A percentile compares a stretch with the other conserved stretches of the same genome.
Conservation (phyloP, 2,888 invertebrate genomes). For the Melinaea marsaeus region DNA sequence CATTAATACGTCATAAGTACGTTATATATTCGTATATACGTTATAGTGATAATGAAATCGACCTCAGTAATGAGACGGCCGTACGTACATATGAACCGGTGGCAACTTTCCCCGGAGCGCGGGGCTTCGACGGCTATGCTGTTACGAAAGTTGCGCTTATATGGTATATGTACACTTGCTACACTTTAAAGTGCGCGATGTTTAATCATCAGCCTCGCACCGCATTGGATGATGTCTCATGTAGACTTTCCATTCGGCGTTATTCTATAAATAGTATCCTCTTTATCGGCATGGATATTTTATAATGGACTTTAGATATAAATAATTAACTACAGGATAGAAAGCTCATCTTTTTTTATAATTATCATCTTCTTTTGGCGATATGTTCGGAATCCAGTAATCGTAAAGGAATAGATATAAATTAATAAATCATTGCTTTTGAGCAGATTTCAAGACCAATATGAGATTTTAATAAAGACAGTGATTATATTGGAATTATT, state of each 20-base stretch:
- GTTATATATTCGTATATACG: not conserved
- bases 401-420: conserved; percentile 11
- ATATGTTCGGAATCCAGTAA: not conserved
- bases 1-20: not conserved
- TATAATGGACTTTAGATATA: no score
- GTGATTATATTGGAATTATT: no score
- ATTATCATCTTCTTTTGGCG: no score
- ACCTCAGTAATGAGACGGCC: conserved; percentile 41
- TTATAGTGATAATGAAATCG: conserved; percentile 40
- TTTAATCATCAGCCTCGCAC: conserved; percentile 18
- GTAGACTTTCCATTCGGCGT: conserved; percentile 31
- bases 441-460: conserved; percentile 12
- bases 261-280: no score
- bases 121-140: conserved; percentile 57
- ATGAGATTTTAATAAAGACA: no score
- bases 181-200: conserved; percentile 36
- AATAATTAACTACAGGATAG: no score
- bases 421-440: conserved; percentile 15
- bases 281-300: no score
- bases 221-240: conserved; percentile 20
- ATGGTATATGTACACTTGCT: conserved; percentile 51
- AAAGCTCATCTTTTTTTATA: no score
- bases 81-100: conserved; percentile 61
- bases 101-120: conserved; percentile 64
- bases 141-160: conserved; percentile 72